Evolutionary conservation across 2,888 invertebrate species (phyloP).

Genomic region (Erebia ligea): DNA sequence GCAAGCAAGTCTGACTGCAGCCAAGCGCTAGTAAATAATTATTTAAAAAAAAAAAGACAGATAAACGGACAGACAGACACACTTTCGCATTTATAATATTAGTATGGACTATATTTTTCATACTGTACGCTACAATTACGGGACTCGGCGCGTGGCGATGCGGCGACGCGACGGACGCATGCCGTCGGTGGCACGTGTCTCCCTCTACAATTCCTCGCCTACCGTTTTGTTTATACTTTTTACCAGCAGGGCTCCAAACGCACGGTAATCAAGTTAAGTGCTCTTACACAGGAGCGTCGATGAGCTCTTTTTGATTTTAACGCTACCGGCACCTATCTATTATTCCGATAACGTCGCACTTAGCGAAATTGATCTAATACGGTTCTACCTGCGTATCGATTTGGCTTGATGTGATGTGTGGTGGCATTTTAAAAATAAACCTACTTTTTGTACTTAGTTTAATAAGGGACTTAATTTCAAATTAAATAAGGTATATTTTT

Average conservation of each 20-base stretch:
- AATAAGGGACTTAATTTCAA: neutral
- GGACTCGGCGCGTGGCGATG: constrained; percentile 55
- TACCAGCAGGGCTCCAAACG: constrained; percentile 58
- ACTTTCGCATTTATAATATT: no score
- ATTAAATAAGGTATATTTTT: no score
- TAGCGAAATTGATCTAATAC: constrained; percentile 54
- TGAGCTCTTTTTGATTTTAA: constrained; percentile 75
- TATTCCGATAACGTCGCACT: constrained; percentile 65
- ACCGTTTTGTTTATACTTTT: constrained; percentile 53
- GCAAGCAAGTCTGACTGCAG: no score
- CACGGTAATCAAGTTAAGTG: constrained; percentile 83
- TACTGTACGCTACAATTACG: constrained; percentile 62
- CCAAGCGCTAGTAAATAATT: no score
- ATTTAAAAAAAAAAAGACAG: no score
- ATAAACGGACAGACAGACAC: no score
- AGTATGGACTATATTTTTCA: constrained; percentile 47
- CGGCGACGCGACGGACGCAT: constrained; percentile 45
- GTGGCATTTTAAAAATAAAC: neutral
- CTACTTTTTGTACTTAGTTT: neutral
- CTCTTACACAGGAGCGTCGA: constrained; percentile 68
- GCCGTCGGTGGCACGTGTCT: constrained; percentile 47
- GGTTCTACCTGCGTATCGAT: constrained; percentile 30
- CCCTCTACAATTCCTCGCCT: constrained; percentile 41
- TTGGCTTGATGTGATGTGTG: constrained; percentile 2
- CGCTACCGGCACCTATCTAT: constrained; percentile 54